phyloP scores from a whole-genome alignment of 2,888 invertebrate genomes.

The Eurois occulta region DNA sequence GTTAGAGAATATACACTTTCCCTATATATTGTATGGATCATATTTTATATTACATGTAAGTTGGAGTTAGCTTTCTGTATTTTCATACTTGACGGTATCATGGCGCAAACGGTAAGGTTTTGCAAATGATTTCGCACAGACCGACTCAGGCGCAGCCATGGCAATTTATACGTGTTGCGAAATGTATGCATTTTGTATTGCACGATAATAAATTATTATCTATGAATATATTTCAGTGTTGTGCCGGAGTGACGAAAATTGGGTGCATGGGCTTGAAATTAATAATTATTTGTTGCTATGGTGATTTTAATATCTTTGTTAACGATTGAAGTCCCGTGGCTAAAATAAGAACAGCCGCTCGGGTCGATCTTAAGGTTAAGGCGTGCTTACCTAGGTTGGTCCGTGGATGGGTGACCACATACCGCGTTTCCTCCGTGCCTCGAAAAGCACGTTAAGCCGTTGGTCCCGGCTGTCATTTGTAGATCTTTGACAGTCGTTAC shows the following conservation, averaged over 20 bases:
- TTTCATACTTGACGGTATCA: constrained; percentile 34
- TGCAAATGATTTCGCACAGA: constrained; percentile 72
- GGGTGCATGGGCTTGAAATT: constrained; percentile 35
- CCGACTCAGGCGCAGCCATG: constrained; percentile 67
- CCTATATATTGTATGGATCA: not conserved
- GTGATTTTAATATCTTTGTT: constrained; percentile 35
- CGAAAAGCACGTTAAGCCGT: too few species aligned
- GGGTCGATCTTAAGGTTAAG: too few species aligned
- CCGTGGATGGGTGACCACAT: too few species aligned
- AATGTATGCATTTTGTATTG: constrained; percentile 73
- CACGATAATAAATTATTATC: constrained; percentile 70
- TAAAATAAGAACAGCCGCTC: too few species aligned
- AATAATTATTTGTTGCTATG: constrained; percentile 24
- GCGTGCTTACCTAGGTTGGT: too few species aligned
- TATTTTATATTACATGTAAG: not conserved
- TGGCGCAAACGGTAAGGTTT: constrained; percentile 63
- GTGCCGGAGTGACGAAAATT: constrained; percentile 30
- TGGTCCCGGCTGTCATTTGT: too few species aligned
- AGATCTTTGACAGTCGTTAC: too few species aligned
- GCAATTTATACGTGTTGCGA: constrained; percentile 72
- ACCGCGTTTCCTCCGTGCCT: too few species aligned
- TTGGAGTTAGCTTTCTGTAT: constrained; percentile 42
- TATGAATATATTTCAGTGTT: constrained; percentile 60
- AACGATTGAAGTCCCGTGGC: too few species aligned
- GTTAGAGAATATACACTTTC: not conserved